Evolutionary conservation across 2,113 vertebrate genomes (phyloP), one percentile per base, ranked within the genome.

Genomic region (Dasypus novemcinctus): DNA sequence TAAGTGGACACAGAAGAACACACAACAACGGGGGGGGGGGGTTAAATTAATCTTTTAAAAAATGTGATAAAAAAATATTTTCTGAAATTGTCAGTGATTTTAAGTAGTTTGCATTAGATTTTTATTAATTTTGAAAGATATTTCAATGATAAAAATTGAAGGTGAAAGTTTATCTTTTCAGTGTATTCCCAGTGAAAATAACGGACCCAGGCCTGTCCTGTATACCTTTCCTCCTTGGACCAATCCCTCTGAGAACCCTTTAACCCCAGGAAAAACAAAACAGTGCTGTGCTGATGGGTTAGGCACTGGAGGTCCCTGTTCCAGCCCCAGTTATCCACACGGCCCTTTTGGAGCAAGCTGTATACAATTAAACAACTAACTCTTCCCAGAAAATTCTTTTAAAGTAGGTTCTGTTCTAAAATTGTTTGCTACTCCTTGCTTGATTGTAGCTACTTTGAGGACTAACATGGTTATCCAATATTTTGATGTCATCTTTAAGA

Each of bases 51-150:
- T n/a, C n/a, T n/a, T n/a, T n/a, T n/a, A n/a, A n/a, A n/a, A n/a
- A n/a, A n/a, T n/a, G n/a, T n/a, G n/a, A n/a, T n/a, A 52, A 63
- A 52, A 84, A 80, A 36, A 63, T 31, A 87, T 82, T 84, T 93
- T 86, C 74, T 89, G 68, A 85, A 78, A 33, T 81, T 54, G 59
- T 46, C 29, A 54, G 5, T 96, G 29, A 29, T 18, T 81, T 82
- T 41, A 92, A 88, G 82, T 82, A 57, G 25, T 86, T 92, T 41
- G 25, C 13, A 5, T 52, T 92, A 86, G 43, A 76, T 15, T 76
- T 92, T 31, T 94, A 81, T 89, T 43, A 80, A 82, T n/a, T 78
- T 81, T 90, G 80, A 27, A 11, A 94, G 69, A 75, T 20, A 92
- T 86, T 36, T 31, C 10, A 61, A 5, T 78, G 61, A 66, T 86